Percentiles rank a stretch among this genome's conserved stretches.
Conservation (phyloP, 30 jellyfish, hydroid and myxozoan species). For the Hydractinia echinata region DNA sequence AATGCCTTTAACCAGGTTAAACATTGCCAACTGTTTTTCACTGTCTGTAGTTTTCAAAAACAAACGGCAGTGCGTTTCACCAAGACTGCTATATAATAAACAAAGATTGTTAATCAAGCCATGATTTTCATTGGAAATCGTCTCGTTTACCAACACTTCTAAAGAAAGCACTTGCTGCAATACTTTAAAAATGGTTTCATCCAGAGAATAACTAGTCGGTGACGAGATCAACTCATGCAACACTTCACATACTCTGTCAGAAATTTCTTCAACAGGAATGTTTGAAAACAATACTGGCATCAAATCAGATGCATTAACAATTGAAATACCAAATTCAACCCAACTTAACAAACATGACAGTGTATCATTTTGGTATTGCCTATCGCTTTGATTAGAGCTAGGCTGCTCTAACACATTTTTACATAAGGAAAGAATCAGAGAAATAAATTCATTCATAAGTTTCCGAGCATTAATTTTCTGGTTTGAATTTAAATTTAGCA, state of each 20-base stretch:
- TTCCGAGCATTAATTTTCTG: slow-evolving; percentile 36
- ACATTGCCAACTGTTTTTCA: slow-evolving; percentile 46
- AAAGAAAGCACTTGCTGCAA: slow-evolving; percentile 45
- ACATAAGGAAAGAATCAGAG: slow-evolving; percentile 37
- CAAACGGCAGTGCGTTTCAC: slow-evolving; percentile 66
- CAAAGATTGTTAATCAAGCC: slow-evolving; percentile 47
- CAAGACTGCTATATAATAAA: slow-evolving; percentile 43
- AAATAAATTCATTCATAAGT: slow-evolving; percentile 29
- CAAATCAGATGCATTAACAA: slow-evolving; percentile 39
- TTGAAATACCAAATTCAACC: slow-evolving; percentile 78
- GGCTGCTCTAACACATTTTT: slow-evolving; percentile 20
- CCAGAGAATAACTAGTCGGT: slow-evolving; percentile 67
- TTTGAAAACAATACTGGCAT: slow-evolving; percentile 39
- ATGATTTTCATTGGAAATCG: slow-evolving; percentile 36
- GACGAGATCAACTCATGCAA: slow-evolving; percentile 55
- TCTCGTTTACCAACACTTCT: slow-evolving; percentile 30
- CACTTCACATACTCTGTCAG: slow-evolving; percentile 35
- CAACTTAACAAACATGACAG: slow-evolving; percentile 51
- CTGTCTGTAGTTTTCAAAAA: slow-evolving; percentile 47
- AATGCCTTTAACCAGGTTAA: slow-evolving; percentile 42
- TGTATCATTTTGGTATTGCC: slow-evolving; percentile 14
- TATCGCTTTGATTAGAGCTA: neutral
- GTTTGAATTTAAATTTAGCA: slow-evolving; percentile 35
- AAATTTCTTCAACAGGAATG: slow-evolving; percentile 24
- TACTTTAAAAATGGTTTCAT: slow-evolving; percentile 44